These are phyloP conservation scores for Riptortus pedestris DNA, from an alignment of 1,140 invertebrate species.

Conservation along the genomic window DNA sequence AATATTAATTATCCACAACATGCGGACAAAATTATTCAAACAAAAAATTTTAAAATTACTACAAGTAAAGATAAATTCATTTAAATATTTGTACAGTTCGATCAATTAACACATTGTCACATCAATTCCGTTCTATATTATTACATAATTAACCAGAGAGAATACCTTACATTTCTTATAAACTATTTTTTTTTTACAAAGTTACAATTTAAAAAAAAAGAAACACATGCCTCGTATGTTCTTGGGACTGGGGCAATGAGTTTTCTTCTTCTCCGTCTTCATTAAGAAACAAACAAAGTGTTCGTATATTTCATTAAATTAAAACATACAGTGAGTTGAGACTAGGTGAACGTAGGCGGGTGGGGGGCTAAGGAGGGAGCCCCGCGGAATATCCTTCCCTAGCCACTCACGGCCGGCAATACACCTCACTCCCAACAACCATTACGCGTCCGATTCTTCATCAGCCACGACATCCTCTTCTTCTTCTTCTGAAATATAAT, in stretches of 20 bases:
- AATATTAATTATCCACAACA: conserved; percentile 10
- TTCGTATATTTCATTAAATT: conserved; percentile 20
- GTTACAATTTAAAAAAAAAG: conserved; percentile 23
- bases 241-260: conserved; percentile 11
- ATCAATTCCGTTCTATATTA: conserved; percentile 26
- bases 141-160: conserved; percentile 24
- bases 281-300: conserved; percentile 20
- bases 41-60: neutral
- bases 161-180: conserved; percentile 22
- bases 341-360: neutral
- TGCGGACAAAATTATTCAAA: neutral
- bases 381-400: conserved; percentile 7
- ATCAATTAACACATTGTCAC: conserved; percentile 24
- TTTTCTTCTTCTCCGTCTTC: conserved; percentile 1
- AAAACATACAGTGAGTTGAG: neutral
- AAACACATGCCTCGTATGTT: conserved; percentile 1
- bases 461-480: conserved; percentile 50
- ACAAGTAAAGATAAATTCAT: conserved; percentile 16
- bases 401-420: conserved; percentile 11
- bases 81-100: conserved; percentile 29
- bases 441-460: conserved; percentile 45
- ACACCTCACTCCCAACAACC: conserved; percentile 25
- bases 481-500: conserved; percentile 41
- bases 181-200: conserved; percentile 27
- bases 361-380: conserved; percentile 9